Evolutionary conservation across 2,113 vertebrate genomes (phyloP).

Genomic region (Paraplagusia blochii): DNA sequence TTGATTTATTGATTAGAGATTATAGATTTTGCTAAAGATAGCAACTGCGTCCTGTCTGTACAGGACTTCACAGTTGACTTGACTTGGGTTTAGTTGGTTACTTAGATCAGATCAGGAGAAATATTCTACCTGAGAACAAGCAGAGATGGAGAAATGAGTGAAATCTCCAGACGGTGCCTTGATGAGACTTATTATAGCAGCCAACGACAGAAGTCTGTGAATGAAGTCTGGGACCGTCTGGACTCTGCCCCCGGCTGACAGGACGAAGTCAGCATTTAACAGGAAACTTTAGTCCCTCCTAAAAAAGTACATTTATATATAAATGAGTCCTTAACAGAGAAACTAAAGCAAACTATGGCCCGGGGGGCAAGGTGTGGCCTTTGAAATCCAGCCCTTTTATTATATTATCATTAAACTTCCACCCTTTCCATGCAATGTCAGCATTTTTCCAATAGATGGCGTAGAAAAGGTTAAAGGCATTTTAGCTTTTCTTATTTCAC

Average conservation of each 20-base stretch:
- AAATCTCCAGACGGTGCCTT: constrained; percentile 1
- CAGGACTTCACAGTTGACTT: background rate
- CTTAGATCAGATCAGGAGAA: background rate
- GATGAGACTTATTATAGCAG: constrained; percentile 30
- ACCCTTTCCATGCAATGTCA: too few species aligned
- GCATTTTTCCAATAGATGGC: too few species aligned
- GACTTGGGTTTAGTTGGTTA: background rate
- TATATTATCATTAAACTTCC: too few species aligned
- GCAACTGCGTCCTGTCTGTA: background rate
- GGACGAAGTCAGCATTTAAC: constrained; percentile 10
- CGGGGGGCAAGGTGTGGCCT: too few species aligned
- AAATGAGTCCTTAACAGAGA: too few species aligned
- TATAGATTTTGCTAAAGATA: constrained; percentile 29
- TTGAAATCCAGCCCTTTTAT: too few species aligned
- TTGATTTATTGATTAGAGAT: constrained; percentile 22
- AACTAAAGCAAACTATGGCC: too few species aligned
- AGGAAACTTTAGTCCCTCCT: background rate
- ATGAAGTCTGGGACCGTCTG: constrained; percentile 1
- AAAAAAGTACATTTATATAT: constrained; percentile 31
- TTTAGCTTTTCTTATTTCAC: too few species aligned
- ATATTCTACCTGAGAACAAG: constrained; percentile 18
- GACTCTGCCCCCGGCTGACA: constrained; percentile 8
- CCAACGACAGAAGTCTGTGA: constrained; percentile 12
- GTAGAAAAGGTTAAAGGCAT: too few species aligned
- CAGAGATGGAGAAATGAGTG: background rate